Evolutionary conservation across 2,888 invertebrate genomes (phyloP).

Genomic region (Villa cingulata): DNA sequence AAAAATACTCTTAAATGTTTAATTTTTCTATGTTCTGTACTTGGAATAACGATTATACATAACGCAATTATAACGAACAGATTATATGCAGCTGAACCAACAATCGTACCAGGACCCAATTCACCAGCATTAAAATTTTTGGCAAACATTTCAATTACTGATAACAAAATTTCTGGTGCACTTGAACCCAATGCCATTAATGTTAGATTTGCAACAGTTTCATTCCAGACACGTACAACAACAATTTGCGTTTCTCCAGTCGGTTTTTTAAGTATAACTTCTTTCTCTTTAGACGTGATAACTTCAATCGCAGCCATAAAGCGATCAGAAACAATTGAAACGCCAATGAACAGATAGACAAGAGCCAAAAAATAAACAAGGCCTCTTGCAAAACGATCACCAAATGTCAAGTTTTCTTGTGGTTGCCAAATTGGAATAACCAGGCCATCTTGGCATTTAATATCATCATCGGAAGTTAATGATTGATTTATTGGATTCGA

Average conservation of each 20-base stretch:
- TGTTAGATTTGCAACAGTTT: constrained; percentile 96
- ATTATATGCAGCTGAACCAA: constrained; percentile 97
- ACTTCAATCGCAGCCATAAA: constrained; percentile 99
- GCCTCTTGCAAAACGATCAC: constrained; percentile 74
- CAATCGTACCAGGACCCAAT: constrained; percentile 94
- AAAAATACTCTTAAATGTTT: constrained; percentile 95
- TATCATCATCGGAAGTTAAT: not conserved
- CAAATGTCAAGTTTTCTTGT: constrained; percentile 55
- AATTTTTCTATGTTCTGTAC: constrained; percentile 81
- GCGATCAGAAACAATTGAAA: constrained; percentile 95
- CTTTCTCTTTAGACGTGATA: constrained; percentile 94
- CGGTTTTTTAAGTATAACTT: constrained; percentile 78
- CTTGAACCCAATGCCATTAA: constrained; percentile 98
- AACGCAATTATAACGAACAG: constrained; percentile 94
- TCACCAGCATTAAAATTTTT: constrained; percentile 93
- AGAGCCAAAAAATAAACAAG: constrained; percentile 78
- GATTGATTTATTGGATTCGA: not conserved
- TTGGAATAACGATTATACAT: constrained; percentile 83
- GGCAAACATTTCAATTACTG: constrained; percentile 95
- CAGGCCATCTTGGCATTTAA: constrained; percentile 66
- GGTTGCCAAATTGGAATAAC: constrained; percentile 82
- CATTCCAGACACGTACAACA: constrained; percentile 95
- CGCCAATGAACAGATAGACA: constrained; percentile 93
- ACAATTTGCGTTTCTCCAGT: constrained; percentile 79
- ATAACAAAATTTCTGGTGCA: constrained; percentile 94